Base-by-base conservation (phyloP, 1,140 invertebrate species). In the Carcinoscorpius rotundicauda region DNA sequence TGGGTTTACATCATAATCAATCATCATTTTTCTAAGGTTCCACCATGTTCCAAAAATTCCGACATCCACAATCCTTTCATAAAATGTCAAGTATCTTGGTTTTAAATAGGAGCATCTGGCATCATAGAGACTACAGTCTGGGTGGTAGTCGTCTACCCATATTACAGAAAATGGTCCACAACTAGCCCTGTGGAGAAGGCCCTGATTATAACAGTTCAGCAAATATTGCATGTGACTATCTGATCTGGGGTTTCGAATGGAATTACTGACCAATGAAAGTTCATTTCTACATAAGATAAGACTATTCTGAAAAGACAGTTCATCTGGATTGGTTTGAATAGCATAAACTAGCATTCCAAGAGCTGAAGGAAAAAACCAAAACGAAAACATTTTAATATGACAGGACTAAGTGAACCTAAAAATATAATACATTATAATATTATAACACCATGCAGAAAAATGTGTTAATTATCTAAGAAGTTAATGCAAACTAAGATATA, bases 41-140 rank as follows among this genome's bases (percentile, higher is more conserved):
- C 85, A 86, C 85, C 87, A 92, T 64, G 79, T 80, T 64, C 86
- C 84, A 73, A 87, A 79, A 70, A 90, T 82, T 5, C 91, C 90
- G 66, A 92, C 74, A 75, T 93, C 91, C 50, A 91, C 75, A 66
- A 91, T 82, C 70, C 84, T 80, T 69, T 83, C 72, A 65, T 82
- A 73, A 72, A 86, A 83, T 52, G 79, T 83, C 5, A 81, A 62
- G 69, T 81, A 83, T 49, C 55, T 72, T 4, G 87, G 84, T 73
- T 84, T 79, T 49, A 87, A 76, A 71, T 89, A 87, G 53, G 82
- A 77, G 75, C 89, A 92, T 50, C 83, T 81, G 6, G 84, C 81
- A 75, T 86, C 84, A 75, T 86, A 92, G 2, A 85, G 74, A 58
- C 82, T 81, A 72, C 87, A 84, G 4, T 80, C 75, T 62, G 82